Conservation (phyloP, 2,888 invertebrate species). For the Nemotelus pantherinus region DNA sequence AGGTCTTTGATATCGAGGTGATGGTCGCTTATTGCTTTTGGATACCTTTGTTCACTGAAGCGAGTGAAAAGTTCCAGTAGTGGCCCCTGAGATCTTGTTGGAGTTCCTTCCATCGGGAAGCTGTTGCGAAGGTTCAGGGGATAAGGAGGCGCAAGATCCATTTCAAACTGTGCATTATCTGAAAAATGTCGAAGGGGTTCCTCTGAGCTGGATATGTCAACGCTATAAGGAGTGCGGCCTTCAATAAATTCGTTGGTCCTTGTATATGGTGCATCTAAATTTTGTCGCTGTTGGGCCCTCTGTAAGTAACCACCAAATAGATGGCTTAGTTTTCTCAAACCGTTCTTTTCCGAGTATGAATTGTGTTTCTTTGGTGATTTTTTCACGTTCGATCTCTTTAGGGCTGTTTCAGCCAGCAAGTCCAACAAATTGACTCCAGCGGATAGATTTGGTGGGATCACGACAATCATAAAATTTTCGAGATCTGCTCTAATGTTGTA, state of each 20-base stretch:
- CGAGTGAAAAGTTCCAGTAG: constrained; percentile 37
- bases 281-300: constrained; percentile 13
- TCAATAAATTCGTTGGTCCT: constrained; percentile 69
- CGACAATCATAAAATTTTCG: constrained; percentile 76
- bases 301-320: constrained; percentile 7
- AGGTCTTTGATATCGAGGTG: constrained; percentile 28
- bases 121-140: constrained; percentile 59
- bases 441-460: constrained; percentile 68
- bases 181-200: background rate
- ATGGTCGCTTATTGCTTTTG: constrained; percentile 36
- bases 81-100: constrained; percentile 41
- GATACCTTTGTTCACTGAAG: constrained; percentile 31
- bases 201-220: constrained; percentile 67
- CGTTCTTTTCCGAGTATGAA: constrained; percentile 20
- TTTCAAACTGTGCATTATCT: constrained; percentile 60
- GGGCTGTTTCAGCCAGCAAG: constrained; percentile 57
- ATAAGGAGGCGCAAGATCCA: constrained; percentile 60
- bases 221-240: constrained; percentile 75
- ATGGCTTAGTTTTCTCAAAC: constrained; percentile 4
- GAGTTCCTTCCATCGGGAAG: constrained; percentile 53
- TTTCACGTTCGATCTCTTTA: constrained; percentile 54
- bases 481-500: constrained; percentile 78
- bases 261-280: background rate
- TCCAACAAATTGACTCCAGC: constrained; percentile 59
- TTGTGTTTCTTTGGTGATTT: constrained; percentile 51